These are phyloP conservation scores for Horisme vitalbata DNA, from an alignment of 2,888 invertebrate species.

Conservation along the genomic window DNA sequence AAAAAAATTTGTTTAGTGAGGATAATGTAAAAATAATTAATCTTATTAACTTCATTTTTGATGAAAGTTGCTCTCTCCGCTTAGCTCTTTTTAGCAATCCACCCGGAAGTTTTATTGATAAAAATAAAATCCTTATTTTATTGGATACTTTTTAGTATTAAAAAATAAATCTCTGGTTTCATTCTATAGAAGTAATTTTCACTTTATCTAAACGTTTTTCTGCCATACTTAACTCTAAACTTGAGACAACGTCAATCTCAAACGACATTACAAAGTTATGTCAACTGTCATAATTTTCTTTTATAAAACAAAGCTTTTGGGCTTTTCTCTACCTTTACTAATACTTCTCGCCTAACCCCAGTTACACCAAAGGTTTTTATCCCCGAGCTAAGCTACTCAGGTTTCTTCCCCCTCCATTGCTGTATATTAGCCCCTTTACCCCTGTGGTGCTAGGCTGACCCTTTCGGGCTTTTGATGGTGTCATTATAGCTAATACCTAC, in stretches of 20 bases:
- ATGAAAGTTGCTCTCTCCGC: too few relatives aligned
- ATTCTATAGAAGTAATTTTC: too few relatives aligned
- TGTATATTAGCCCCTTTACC: conserved; percentile 9
- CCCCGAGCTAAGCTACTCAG: conserved; percentile 12
- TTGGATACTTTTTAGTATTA: too few relatives aligned
- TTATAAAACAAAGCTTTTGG: too few relatives aligned
- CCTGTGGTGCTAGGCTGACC: conserved; percentile 29
- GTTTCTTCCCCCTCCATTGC: conserved; percentile 8
- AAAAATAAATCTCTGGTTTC: too few relatives aligned
- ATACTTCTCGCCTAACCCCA: conserved; percentile 11
- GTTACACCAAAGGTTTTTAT: conserved; percentile 20
- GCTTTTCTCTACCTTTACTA: background rate
- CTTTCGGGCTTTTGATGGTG: conserved; percentile 26
- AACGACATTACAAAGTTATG: conserved; percentile 6
- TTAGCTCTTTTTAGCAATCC: too few relatives aligned
- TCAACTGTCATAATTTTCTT: background rate
- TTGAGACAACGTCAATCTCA: background rate
- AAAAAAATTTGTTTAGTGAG: too few relatives aligned
- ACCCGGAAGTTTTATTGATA: too few relatives aligned
- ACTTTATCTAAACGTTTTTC: too few relatives aligned
- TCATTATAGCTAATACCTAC: conserved; percentile 24
- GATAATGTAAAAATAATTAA: background rate
- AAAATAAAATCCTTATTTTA: too few relatives aligned
- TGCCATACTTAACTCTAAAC: too few relatives aligned
- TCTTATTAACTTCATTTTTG: background rate